These are phyloP conservation scores for Sula dactylatra DNA, from an alignment of 2,113 vertebrate genomes.

Conservation along the genomic window DNA sequence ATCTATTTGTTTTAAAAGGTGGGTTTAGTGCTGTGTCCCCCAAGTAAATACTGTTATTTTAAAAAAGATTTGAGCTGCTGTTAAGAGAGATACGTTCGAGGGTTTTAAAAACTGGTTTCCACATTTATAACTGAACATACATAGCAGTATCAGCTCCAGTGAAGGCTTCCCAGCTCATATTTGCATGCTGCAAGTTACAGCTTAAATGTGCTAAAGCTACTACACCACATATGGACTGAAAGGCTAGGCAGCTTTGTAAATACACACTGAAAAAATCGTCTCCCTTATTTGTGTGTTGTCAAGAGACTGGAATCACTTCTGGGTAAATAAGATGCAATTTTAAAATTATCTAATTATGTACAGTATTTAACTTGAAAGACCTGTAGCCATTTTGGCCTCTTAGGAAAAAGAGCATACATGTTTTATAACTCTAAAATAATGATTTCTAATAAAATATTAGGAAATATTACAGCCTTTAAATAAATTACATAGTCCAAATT, in stretches of 20 bases:
- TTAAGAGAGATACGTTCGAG: not conserved
- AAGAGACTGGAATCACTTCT: constrained; percentile 51
- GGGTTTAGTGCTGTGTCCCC: not conserved
- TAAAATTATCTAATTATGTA: constrained; percentile 37
- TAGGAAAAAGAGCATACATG: constrained; percentile 58
- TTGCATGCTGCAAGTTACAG: not conserved
- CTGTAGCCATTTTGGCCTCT: constrained; percentile 54
- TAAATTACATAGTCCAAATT: not conserved
- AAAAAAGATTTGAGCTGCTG: not conserved
- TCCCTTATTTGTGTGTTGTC: constrained; percentile 49
- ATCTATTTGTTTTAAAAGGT: not conserved
- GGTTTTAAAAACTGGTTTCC: not conserved
- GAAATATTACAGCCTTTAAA: not conserved
- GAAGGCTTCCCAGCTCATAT: not conserved
- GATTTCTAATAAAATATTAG: constrained; percentile 15
- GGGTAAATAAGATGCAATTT: constrained; percentile 60
- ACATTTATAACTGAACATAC: not conserved
- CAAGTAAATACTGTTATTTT: not conserved
- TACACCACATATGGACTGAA: not conserved
- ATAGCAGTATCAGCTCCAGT: not conserved
- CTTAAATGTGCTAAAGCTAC: not conserved
- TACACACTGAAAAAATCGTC: constrained; percentile 14
- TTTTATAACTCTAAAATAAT: constrained; percentile 58
- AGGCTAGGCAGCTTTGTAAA: constrained; percentile 34
- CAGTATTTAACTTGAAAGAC: constrained; percentile 55